Base-by-base conservation (phyloP, 2,113 vertebrate genomes). In the Pangasianodon hypophthalmus region DNA sequence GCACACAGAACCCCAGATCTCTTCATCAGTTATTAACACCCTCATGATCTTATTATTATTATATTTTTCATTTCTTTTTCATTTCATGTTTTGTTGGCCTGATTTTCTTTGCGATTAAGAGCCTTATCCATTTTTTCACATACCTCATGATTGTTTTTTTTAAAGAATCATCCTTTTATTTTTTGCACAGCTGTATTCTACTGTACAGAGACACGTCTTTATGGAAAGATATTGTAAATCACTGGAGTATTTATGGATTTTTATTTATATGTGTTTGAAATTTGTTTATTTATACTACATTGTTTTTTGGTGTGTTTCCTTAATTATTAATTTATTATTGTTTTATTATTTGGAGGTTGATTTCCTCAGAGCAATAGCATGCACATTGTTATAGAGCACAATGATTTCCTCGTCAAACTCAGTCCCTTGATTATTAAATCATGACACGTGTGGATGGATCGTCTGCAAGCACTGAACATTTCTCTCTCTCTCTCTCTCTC, bases 121-220 rank as follows among this genome's bases (percentile, higher is more conserved):
- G 97, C 98, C 98, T 99, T 99, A 99, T 98, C 97, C 95, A 94
- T 97, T 94, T 96, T 96, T 94, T 94, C 96, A 96, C 97, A 98
- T 99, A 98, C 97, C 98, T 98, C 97, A 97, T 96, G 94, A 94
- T 91, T 95, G 95, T 95, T 89, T 89, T 94, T 32, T 92, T 93
- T 91, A 44, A 1, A 16, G 90, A 88, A 93, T 94, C 93, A 88
- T 88, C 90, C 84, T 88, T 94, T 92, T 69, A 91, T 95, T 96
- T 95, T 96, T 96, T 95, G 95, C 95, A 95, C 92, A 92, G 91
- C 89, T 96, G 95, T 96, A 96, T 93, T 94, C 92, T 96, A 95
- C 92, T 95, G 92, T 96, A 96, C 86, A 91, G 96, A 95, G 96
- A 95, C 95, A 94, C 91, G 94, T 94, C 95, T 94, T 90, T 92